Evolutionary conservation across 2,113 vertebrate species (phyloP), one percentile per base, ranked within the genome.

Genomic region (Catharus fuscescens): DNA sequence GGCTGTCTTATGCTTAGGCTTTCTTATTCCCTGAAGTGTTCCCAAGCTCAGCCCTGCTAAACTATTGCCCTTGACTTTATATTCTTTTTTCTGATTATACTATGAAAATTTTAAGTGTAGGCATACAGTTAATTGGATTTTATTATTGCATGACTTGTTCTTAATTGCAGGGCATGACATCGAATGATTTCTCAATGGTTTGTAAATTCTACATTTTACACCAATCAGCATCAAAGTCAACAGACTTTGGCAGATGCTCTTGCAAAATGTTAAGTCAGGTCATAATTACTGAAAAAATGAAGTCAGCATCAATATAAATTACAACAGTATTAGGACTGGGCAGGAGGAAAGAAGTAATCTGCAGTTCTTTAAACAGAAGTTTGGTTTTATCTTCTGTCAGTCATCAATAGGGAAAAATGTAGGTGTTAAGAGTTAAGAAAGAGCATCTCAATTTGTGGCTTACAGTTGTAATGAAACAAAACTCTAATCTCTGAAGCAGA

Each of bases 121-220:
- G 85, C 73, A 90, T 74, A 48, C 23, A 96, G 81, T 96, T 98
- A 98, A 98, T 97, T 98, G 83, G 65, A 89, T 96, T 97, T 97
- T 96, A 97, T 97, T 98, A 96, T 97, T 96, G 76, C 66, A 88
- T 96, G 79, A 91, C 74, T 96, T 98, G 88, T 96, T 83, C 96
- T 97, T 98, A 98, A 98, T 97, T 96, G 62, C 66, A 97, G 77
- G 85, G 16, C 64, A 91, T 80, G 45, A 28, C 74, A 94, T 34
- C 0, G 6, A 96, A 96, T 97, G 42, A 86, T 83, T 97, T 97
- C 87, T 96, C 96, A 96, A 95, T 95, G 81, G 48, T 60, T 97
- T 96, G 54, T 92, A 97, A 97, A 92, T 92, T 88, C 59, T 86
- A 96, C 14, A 79, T 83, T 97, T 96, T 89, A 79, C 54, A 96